phyloP scores from a whole-genome alignment of 2,888 invertebrate genomes.

The Rhimphoctona megacephalus region DNA sequence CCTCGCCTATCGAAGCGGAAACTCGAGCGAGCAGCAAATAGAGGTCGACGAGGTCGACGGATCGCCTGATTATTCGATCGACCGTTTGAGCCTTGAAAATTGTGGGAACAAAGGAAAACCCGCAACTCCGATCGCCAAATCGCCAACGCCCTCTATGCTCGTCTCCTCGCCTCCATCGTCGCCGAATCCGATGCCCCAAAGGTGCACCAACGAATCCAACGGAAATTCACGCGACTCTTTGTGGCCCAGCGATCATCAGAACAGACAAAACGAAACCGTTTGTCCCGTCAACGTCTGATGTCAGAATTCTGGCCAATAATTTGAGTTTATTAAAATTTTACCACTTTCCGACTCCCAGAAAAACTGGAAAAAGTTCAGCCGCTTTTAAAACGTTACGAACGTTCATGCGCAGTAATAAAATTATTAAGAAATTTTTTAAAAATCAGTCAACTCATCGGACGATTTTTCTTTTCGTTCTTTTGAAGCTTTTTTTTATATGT shows the following conservation, averaged over 20 bases:
- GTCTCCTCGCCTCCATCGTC: constrained; percentile 10
- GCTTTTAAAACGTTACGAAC: no score
- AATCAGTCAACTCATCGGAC: no score
- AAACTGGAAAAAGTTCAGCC: no score
- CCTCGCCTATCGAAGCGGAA: constrained; percentile 62
- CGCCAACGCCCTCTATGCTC: constrained; percentile 35
- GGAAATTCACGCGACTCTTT: constrained; percentile 84
- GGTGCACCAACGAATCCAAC: constrained; percentile 30
- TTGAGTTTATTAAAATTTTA: no score
- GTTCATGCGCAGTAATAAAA: no score
- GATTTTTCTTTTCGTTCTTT: no score
- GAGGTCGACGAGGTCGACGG: constrained; percentile 66
- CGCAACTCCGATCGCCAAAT: constrained; percentile 26
- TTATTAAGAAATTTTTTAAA: no score
- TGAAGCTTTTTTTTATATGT: no score
- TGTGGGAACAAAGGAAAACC: constrained; percentile 7
- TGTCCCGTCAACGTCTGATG: constrained; percentile 80
- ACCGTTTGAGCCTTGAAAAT: constrained; percentile 78
- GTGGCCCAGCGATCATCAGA: constrained; percentile 88
- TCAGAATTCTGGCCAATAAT: no score
- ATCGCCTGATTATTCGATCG: constrained; percentile 86
- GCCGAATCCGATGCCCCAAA: constrained; percentile 36
- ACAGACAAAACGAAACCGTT: constrained; percentile 76
- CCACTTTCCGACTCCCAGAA: no score
- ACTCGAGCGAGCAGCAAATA: constrained; percentile 72